Evolutionary conservation across 2,113 vertebrate species (phyloP).

Genomic region (Oriolus oriolus): DNA sequence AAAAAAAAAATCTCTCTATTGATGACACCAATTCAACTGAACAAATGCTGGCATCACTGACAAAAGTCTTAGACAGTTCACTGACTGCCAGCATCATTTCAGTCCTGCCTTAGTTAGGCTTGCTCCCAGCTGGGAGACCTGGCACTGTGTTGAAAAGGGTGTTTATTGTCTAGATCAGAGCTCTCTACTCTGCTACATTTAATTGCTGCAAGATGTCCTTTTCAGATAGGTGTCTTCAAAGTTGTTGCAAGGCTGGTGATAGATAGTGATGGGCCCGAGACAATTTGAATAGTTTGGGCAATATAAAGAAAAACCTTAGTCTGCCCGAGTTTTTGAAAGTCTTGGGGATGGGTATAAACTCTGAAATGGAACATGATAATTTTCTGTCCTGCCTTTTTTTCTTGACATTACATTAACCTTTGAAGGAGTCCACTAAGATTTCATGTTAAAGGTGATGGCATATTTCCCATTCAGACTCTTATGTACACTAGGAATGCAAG

Average conservation of each 20-base stretch:
- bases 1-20: background rate
- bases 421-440: background rate
- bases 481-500: background rate
- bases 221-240: conserved; percentile 7
- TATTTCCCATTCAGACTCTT: background rate
- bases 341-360: background rate
- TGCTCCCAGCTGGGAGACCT: background rate
- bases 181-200: background rate
- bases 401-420: background rate
- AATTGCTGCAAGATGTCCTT: conserved; percentile 17
- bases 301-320: background rate
- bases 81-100: background rate
- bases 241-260: background rate
- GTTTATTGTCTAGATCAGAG: conserved; percentile 26
- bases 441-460: background rate
- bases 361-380: background rate
- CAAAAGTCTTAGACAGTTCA: background rate
- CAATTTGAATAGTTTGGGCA: background rate
- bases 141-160: background rate
- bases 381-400: background rate
- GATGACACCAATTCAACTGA: background rate
- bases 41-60: background rate
- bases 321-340: background rate
- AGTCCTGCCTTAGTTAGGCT: background rate
- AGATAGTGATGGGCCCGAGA: background rate